phyloP scores from a whole-genome alignment of 2,797 vertebrate species.

The Taenioides sp. region DNA sequence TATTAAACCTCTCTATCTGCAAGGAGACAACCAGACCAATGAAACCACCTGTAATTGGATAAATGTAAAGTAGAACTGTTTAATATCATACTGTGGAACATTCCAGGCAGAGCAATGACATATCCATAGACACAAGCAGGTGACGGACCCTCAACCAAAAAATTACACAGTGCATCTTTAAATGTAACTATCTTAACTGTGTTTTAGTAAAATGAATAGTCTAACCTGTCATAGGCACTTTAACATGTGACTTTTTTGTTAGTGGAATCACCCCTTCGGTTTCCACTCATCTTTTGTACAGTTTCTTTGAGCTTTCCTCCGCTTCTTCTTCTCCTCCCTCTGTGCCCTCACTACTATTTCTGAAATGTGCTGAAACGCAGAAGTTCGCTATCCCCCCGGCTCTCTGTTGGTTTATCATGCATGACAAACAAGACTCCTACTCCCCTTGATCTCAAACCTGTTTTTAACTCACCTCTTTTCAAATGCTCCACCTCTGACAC shows the following conservation, averaged over 20 bases:
- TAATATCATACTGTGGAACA: too few relatives aligned
- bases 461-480: slow-evolving; percentile 12
- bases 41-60: too few relatives aligned
- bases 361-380: slow-evolving; percentile 23
- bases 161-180: too few relatives aligned
- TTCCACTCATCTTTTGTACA: slow-evolving; percentile 13
- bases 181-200: too few relatives aligned
- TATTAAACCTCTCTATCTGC: too few relatives aligned
- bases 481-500: slow-evolving; percentile 4
- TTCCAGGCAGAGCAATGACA: too few relatives aligned
- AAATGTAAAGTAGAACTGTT: too few relatives aligned
- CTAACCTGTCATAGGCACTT: too few relatives aligned
- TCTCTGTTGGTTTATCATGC: slow-evolving; percentile 39
- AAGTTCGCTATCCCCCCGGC: slow-evolving; percentile 12
- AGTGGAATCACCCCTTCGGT: slow-evolving; percentile 30
- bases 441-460: slow-evolving; percentile 17
- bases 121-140: too few relatives aligned
- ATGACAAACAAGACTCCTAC: slow-evolving; percentile 28
- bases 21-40: too few relatives aligned
- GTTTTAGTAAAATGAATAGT: too few relatives aligned
- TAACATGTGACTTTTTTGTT: slow-evolving; percentile 19
- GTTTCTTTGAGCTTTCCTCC: not conserved
- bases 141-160: too few relatives aligned
- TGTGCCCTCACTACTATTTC: not conserved
- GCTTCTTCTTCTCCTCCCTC: slow-evolving; percentile 5